Base-by-base conservation (phyloP, 2,888 invertebrate genomes). In the Coleophora flavipennella region DNA sequence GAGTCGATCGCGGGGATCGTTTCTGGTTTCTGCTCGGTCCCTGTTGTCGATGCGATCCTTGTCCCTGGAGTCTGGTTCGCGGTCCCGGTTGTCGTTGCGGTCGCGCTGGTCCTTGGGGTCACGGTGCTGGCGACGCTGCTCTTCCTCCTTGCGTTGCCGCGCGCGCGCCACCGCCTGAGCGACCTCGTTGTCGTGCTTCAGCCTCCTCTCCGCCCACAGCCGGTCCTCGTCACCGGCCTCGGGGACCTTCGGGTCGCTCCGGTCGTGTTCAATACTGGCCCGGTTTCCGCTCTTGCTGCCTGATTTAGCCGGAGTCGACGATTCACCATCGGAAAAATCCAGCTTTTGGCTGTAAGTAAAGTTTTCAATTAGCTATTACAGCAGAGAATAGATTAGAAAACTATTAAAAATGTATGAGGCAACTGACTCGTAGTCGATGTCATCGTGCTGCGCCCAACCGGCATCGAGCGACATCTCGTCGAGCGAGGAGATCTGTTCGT, bases 321-420 rank as follows among this genome's bases (percentile, higher is more conserved):
- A 69, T 54, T 97, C 97, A 59, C 96, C 96, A 78, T 97, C 97
- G 64, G 96, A 96, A 78, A 97, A 97, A 51, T 94, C 92, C 66
- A 97, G 80, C 76, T 96, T 96, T 84, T 96, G 94, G 85, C 91
- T 91, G 77, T 41, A 72, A 78, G 46, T 39, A 42, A 46, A 48
- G 20, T 20, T 20, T 20, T 3, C 20, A 20, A 20, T n/a, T n/a
- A n/a, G n/a, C n/a, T n/a, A n/a, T n/a, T n/a, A n/a, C n/a, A n/a
- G n/a, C n/a, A n/a, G n/a, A n/a, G n/a, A n/a, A n/a, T n/a, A n/a
- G n/a, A 20, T 20, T 20, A 20, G 33, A 8, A 33, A 2, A 33
- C 12, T 31, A 13, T 8, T 11, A 2, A 10, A 8, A 3, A 1
- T 32, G 32, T 12, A 20, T 20, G 20, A 4, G 3, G 20, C 20